Percentiles rank a stretch among this genome's conserved stretches.
These are phyloP conservation scores for Epistrophella euchroma DNA, from an alignment of 2,888 invertebrate genomes.

Conservation along the genomic window DNA sequence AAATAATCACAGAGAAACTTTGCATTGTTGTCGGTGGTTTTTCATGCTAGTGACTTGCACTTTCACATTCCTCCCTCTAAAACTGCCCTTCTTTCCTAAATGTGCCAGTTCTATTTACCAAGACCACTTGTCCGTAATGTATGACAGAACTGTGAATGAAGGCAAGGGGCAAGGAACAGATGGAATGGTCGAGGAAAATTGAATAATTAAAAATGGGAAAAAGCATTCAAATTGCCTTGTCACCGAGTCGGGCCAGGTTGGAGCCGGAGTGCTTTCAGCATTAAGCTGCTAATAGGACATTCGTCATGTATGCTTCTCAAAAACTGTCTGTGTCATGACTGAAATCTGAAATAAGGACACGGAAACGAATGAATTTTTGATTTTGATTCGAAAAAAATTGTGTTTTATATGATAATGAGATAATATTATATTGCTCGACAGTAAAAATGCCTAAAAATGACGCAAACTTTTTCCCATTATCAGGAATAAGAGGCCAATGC, in stretches of 20 bases:
- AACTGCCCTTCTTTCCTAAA: not conserved
- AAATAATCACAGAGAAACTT: slow-evolving; percentile 70
- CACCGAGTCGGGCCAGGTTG: not conserved
- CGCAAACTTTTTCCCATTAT: slow-evolving; percentile 32
- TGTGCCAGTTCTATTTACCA: not conserved
- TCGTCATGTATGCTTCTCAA: not conserved
- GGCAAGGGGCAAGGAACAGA: not conserved
- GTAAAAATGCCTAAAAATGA: slow-evolving; percentile 58
- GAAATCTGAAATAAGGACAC: slow-evolving; percentile 54
- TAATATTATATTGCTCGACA: slow-evolving; percentile 44
- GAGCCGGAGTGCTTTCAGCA: not conserved
- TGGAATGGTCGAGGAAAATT: slow-evolving; percentile 1
- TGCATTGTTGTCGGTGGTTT: slow-evolving; percentile 66
- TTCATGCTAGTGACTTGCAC: slow-evolving; percentile 61
- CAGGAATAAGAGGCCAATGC: not conserved
- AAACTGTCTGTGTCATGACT: slow-evolving; percentile 37
- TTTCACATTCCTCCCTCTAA: slow-evolving; percentile 48
- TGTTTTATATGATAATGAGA: slow-evolving; percentile 56
- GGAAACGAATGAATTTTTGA: slow-evolving; percentile 57
- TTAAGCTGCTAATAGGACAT: slow-evolving; percentile 7
- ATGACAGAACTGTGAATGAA: not conserved
- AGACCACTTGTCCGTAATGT: not conserved
- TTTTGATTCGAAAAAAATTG: slow-evolving; percentile 71
- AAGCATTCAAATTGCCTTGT: slow-evolving; percentile 19
- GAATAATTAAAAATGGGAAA: slow-evolving; percentile 63